A percentile compares a stretch with the other conserved stretches of the same genome.
phyloP scores from a whole-genome alignment of 1,140 invertebrate genomes.

The Monochamus saltuarius region DNA sequence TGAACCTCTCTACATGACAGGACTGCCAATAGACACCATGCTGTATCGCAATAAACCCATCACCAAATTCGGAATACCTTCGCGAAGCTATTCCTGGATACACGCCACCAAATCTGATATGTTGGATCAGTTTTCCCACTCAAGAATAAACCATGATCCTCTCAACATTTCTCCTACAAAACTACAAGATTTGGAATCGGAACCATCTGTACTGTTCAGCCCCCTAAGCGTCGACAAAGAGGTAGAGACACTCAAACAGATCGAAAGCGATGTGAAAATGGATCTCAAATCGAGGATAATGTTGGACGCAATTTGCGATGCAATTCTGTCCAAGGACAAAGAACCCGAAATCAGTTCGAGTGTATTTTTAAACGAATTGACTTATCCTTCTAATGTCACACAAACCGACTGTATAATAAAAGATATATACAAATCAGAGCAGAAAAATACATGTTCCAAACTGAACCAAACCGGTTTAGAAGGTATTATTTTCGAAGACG shows the following conservation, averaged over 20 bases:
- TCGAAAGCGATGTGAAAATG: constrained; percentile 1
- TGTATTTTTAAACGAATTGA: constrained; percentile 1
- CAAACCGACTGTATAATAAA: no score
- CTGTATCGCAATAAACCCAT: not conserved
- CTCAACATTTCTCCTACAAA: not conserved
- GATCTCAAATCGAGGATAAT: constrained; percentile 10
- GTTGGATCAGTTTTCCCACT: not conserved
- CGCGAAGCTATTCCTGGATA: not conserved
- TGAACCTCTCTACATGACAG: no score
- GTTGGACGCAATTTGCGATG: constrained; percentile 12
- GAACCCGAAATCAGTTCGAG: not conserved
- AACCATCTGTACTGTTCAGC: not conserved
- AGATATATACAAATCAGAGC: no score
- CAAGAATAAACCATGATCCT: not conserved
- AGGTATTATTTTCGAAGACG: no score
- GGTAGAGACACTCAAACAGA: not conserved
- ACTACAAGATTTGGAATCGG: not conserved
- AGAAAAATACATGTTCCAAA: no score
- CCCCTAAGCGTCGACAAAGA: constrained; percentile 8
- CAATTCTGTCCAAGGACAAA: constrained; percentile 6
- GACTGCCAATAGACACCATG: no score
- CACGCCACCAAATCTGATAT: constrained; percentile 11
- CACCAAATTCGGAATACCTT: constrained; percentile 1
- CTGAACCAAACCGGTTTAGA: no score
- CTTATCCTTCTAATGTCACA: not conserved